Conservation (phyloP, 2,797 vertebrate species). For the Lepilemur septentrionalis region DNA sequence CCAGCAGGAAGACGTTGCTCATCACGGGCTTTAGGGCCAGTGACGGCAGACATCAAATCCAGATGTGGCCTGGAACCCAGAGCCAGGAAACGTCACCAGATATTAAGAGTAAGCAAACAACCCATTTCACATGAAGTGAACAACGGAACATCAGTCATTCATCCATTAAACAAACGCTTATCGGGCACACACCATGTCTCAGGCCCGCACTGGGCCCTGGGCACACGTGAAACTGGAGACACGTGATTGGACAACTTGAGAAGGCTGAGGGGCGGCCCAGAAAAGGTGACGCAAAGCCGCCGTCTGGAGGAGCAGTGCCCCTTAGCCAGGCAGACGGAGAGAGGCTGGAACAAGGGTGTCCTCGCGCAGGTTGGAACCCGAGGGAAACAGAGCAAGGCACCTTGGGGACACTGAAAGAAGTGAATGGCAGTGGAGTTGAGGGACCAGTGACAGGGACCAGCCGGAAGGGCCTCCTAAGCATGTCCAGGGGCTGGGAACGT, state of each 20-base stretch:
- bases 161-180: not conserved
- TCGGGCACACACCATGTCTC: not conserved
- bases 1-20: not conserved
- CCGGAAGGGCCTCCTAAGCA: not conserved
- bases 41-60: not conserved
- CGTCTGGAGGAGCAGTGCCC: no score
- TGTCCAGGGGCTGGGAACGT: accelerated
- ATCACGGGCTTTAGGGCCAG: not conserved
- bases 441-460: no score
- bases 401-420: accelerated
- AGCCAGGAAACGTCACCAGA: not conserved
- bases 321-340: not conserved
- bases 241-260: accelerated
- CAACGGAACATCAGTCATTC: not conserved
- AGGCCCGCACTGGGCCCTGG: not conserved
- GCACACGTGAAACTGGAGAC: not conserved
- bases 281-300: not conserved
- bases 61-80: not conserved
- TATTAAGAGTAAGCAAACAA: not conserved
- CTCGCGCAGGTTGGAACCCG: accelerated
- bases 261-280: not conserved
- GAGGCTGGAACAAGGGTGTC: no score
- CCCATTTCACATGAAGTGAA: not conserved
- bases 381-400: not conserved
- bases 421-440: accelerated